Percentiles rank a stretch among this genome's conserved stretches.
phyloP scores from a whole-genome alignment of 2,113 vertebrate species.

The human region GRCh38 chr2:148075501-148076000 shows the following conservation, averaged over 20 bases:
- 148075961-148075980: background rate
- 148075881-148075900: background rate
- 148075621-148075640: background rate
- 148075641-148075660: background rate
- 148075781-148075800: background rate
- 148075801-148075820: background rate
- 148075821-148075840: background rate
- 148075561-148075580: background rate
- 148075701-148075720: background rate
- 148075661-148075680: slow-evolving; percentile 31
- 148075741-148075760: background rate
- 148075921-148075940: background rate
- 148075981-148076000: slow-evolving; percentile 22
- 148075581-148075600: background rate
- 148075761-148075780: background rate
- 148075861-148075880: background rate
- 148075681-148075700: background rate
- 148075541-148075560: background rate
- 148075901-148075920: background rate
- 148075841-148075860: background rate
- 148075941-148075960: slow-evolving; percentile 18
- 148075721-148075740: slow-evolving; percentile 30
- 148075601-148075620: slow-evolving; percentile 7
- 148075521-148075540: background rate
- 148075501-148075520: background rate